phyloP scores from a whole-genome alignment of 2,797 vertebrate species.

The Antennarius maculatus region DNA sequence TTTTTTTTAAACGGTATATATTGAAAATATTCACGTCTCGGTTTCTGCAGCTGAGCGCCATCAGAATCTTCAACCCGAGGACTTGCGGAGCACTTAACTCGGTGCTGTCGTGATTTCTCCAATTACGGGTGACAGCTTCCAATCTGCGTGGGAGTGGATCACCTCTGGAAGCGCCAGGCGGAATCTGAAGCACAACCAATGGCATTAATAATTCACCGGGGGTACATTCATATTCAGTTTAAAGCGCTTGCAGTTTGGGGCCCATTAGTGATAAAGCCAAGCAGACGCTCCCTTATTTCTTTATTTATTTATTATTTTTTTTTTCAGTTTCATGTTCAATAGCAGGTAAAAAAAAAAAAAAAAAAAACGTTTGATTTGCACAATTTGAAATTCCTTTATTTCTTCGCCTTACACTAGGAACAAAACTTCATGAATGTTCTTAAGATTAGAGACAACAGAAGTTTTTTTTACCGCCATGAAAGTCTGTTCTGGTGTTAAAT shows the following conservation, averaged over 20 bases:
- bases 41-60: conserved; percentile 59
- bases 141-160: conserved; percentile 81
- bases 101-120: conserved; percentile 81
- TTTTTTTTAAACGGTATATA: conserved; percentile 11
- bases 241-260: conserved; percentile 79
- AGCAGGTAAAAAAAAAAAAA: conserved; percentile 62
- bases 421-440: conserved; percentile 60
- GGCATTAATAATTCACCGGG: conserved; percentile 84
- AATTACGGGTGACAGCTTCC: conserved; percentile 84
- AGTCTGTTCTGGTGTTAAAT: conserved; percentile 38
- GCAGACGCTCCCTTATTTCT: conserved; percentile 68
- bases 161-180: conserved; percentile 79
- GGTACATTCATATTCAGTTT: conserved; percentile 79
- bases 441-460: conserved; percentile 16
- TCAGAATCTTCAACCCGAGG: conserved; percentile 79
- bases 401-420: conserved; percentile 31
- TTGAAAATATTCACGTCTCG: conserved; percentile 63
- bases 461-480: conserved; percentile 24
- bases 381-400: conserved; percentile 61
- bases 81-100: conserved; percentile 82
- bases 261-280: conserved; percentile 81
- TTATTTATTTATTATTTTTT: too few species aligned
- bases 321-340: conserved; percentile 68
- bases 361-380: conserved; percentile 69
- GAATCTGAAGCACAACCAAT: conserved; percentile 76